Evolutionary conservation across 2,113 vertebrate species (phyloP), one percentile per base, ranked within the genome.

Genomic region (Corydoras sp.): DNA sequence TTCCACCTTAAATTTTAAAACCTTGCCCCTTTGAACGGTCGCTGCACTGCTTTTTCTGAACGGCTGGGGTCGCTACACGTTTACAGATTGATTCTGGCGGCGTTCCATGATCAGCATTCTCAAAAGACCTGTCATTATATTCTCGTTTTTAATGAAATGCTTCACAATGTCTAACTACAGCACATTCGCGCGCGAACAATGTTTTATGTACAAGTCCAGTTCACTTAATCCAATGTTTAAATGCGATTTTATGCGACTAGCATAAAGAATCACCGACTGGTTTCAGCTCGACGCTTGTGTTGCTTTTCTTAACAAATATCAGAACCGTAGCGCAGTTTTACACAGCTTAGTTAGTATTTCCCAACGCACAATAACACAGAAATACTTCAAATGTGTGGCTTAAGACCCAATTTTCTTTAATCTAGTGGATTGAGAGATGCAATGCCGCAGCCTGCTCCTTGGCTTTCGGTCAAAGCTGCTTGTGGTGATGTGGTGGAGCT

Each of bases 1-100:
- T 73, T 83, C 82, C 82, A 81, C 82, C 82, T 83, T 83, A 83
- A 83, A 77, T 60, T 7, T 31, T 24, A 2, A 12, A 59, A 71
- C 63, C 82, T 73, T 76, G 35, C 80, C 74, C 80, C 72, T 76
- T 80, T 76, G 77, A 78, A 68, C 81, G 54, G 54, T 60, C 62
- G 50, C 29, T 50, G 54, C 31, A 10, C 8, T 66, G 10, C 14
- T 13, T 15, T 6, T 11, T 6, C 56, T 55, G 5, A 6, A 68
- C 78, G 49, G 63, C 50, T 29, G 80, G 65, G 78, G 82, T 80
- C 74, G 76, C 72, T 65, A 77, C 50, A 15, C 32, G 71, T 69
- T 29, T 58, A 71, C 35, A 55, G 10, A 66, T 50, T 65, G 24
- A 13, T 8, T 3, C 18, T 60, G 73, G 31, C 75, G 29, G 1